These are phyloP conservation scores for Listrodromus nycthemerus DNA, from an alignment of 2,888 invertebrate genomes.

Conservation along the genomic window DNA sequence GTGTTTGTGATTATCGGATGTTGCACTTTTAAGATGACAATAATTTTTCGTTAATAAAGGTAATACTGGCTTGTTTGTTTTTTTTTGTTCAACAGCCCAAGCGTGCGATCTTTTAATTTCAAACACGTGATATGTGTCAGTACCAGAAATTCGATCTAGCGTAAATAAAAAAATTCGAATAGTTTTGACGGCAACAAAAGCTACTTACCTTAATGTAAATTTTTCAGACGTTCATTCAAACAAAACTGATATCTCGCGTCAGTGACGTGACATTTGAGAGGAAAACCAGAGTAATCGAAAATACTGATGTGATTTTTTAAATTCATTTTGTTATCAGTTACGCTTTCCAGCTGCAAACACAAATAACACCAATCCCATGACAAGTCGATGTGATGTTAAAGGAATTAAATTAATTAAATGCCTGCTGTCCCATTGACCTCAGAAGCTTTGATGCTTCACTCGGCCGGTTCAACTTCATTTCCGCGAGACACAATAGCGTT, in stretches of 20 bases:
- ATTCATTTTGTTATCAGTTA: neutral
- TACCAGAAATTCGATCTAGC: neutral
- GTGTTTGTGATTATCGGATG: too few relatives aligned
- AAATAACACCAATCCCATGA: neutral
- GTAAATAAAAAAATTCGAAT: neutral
- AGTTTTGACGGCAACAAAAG: neutral
- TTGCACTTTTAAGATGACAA: too few relatives aligned
- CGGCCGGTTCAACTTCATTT: slow-evolving; percentile 9
- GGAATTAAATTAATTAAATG: slow-evolving; percentile 1
- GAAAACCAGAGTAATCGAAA: neutral
- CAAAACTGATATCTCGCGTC: neutral
- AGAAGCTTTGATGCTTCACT: slow-evolving; percentile 12
- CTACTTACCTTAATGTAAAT: neutral
- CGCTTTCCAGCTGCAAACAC: neutral
- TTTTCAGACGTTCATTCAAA: neutral
- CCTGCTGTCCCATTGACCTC: neutral
- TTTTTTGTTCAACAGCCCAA: neutral
- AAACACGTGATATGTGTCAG: neutral
- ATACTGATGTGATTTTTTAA: neutral
- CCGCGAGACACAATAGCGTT: neutral
- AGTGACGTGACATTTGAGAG: neutral
- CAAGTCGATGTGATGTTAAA: neutral
- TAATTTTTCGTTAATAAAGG: too few relatives aligned
- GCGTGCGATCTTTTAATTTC: neutral
- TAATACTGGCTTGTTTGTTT: too few relatives aligned